Evolutionary conservation across 2,888 invertebrate genomes (phyloP), one percentile per base, ranked within the genome.

Genomic region (Oscheius sp.): DNA sequence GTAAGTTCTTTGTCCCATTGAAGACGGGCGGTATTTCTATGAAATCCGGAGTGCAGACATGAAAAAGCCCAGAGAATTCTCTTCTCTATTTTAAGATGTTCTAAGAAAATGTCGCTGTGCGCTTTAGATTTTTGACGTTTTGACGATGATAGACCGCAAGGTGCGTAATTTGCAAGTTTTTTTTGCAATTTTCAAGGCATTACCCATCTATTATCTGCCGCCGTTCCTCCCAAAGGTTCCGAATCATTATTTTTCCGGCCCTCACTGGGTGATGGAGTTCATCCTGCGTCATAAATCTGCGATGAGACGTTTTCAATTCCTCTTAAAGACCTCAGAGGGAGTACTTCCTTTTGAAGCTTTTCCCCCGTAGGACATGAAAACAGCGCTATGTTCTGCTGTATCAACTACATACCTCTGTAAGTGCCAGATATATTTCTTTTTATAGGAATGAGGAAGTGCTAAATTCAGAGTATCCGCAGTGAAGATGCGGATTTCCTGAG

Each of bases 231-330:
- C 3, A 35, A 35, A 35, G 35, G 35, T 9, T 35, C 61, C 13
- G 61, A 23, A 61, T 23, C 43, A 61, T 61, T 41, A 61, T 61
- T 45, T 23, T 61, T 41, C 41, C 21, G 43, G 21, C 61, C 41
- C 45, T 21, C 43, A 5, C 41, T 61, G 23, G 55, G 21, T 25
- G 45, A 61, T 21, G 61, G 21, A 25, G 45, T 45, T 45, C 61
- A 18, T 41, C 41, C 7, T 18, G 61, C 45, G 21, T 61, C 61
- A 61, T 61, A 61, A 61, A 61, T 61, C 61, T 61, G 61, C 61
- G n/a, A 43, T 18, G 45, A 61, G 43, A 41, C n/a, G 61, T 41
- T 61, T 43, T 61, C 61, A 61, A 43, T 61, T 61, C 61, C 61
- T 61, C 61, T 61, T 61, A 61, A 61, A 61, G 61, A 45, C 43